Conservation (phyloP, 2,797 vertebrate genomes). For the Coluber constrictor region DNA sequence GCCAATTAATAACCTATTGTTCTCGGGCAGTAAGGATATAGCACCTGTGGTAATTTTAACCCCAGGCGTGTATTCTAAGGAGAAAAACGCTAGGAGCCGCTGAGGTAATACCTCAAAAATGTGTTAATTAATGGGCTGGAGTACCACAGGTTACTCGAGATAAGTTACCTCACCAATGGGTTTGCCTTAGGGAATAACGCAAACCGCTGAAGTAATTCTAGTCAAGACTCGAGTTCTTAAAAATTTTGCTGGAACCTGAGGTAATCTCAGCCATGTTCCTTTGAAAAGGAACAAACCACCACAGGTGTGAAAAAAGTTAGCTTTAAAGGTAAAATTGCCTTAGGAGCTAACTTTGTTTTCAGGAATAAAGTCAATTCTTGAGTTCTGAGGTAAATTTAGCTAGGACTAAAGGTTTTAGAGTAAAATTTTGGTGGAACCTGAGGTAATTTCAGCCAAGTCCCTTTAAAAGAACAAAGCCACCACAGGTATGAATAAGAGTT, state of each 20-base stretch:
- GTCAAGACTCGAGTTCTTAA: background rate
- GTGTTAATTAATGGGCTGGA: background rate
- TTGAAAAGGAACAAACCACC: too few species aligned
- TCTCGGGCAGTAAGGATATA: background rate
- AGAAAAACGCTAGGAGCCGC: background rate
- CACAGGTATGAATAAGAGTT: too few species aligned
- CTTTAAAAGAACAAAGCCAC: too few species aligned
- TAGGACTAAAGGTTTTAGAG: too few species aligned
- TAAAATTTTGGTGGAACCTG: too few species aligned
- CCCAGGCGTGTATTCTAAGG: background rate
- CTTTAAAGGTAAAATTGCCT: background rate
- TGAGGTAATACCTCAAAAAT: background rate
- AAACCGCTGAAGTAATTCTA: background rate
- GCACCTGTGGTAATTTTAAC: background rate
- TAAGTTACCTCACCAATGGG: background rate
- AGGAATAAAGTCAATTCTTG: too few species aligned
- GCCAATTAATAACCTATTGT: background rate
- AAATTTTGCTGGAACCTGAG: background rate
- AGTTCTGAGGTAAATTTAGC: too few species aligned
- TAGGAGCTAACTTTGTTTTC: too few species aligned
- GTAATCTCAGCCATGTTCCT: too few species aligned
- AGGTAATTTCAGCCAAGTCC: too few species aligned
- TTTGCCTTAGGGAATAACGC: background rate
- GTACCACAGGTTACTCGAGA: background rate
- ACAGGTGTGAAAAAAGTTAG: background rate